phyloP scores from a whole-genome alignment of 2,113 vertebrate species.

The Poecile atricapillus region DNA sequence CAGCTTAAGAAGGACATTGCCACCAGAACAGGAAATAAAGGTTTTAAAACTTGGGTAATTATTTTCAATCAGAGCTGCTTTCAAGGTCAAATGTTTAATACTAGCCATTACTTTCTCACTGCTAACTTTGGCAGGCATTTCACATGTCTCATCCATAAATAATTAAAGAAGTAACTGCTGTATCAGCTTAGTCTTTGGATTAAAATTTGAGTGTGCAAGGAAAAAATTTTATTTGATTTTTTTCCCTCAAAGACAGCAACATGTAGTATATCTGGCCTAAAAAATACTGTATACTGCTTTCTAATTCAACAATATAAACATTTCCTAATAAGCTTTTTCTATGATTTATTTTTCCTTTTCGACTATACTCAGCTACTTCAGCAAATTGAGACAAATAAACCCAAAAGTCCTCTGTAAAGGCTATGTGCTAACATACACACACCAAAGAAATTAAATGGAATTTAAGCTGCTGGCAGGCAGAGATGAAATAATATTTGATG shows the following conservation, averaged over 20 bases:
- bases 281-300: constrained; percentile 14
- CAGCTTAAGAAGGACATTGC: constrained; percentile 54
- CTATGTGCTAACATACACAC: background rate
- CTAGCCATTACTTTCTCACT: constrained; percentile 73
- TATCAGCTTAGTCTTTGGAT: constrained; percentile 65
- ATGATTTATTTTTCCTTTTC: constrained; percentile 61
- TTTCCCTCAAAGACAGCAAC: constrained; percentile 21
- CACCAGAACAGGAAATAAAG: constrained; percentile 61
- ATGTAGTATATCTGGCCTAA: constrained; percentile 15
- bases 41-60: constrained; percentile 71
- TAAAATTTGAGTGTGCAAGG: constrained; percentile 27
- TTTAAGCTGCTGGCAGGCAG: constrained; percentile 24
- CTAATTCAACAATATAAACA: constrained; percentile 50
- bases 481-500: constrained; percentile 34
- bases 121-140: constrained; percentile 71
- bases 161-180: constrained; percentile 72
- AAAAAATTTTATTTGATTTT: constrained; percentile 51
- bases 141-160: constrained; percentile 69
- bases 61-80: constrained; percentile 74
- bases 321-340: constrained; percentile 53
- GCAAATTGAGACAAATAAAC: constrained; percentile 71
- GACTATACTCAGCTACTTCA: constrained; percentile 24
- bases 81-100: constrained; percentile 77
- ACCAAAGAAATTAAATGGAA: constrained; percentile 37
- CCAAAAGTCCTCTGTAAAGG: background rate